These are phyloP conservation scores for Rhombomys opimus DNA, from an alignment of 2,113 vertebrate genomes.

Conservation along the genomic window DNA sequence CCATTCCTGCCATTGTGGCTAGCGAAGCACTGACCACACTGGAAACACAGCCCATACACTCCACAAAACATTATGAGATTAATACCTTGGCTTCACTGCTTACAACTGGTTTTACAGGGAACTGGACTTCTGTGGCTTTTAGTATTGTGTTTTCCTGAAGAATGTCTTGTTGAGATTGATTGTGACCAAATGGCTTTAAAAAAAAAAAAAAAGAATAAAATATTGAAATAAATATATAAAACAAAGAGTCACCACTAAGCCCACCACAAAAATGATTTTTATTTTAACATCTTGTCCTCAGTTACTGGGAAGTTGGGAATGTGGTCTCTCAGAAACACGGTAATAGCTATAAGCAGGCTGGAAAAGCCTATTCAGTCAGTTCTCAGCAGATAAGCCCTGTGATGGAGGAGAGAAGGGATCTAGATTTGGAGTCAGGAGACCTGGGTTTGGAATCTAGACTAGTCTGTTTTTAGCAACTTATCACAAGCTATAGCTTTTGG, in stretches of 20 bases:
- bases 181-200: slow-evolving; percentile 98
- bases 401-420: background rate
- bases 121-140: slow-evolving; percentile 99
- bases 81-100: slow-evolving; percentile 99
- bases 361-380: background rate
- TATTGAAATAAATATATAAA: slow-evolving; percentile 70
- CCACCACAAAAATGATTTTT: background rate
- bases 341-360: background rate
- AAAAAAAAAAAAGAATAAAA: slow-evolving; percentile 75
- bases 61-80: slow-evolving; percentile 45
- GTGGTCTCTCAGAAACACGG: background rate
- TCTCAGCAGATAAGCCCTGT: background rate
- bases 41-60: slow-evolving; percentile 38
- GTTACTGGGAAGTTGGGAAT: background rate
- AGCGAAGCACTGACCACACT: slow-evolving; percentile 21
- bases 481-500: too few species aligned
- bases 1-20: background rate
- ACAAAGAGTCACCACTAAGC: slow-evolving; percentile 48
- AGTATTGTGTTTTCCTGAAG: slow-evolving; percentile 99
- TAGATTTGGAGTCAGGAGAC: background rate
- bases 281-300: slow-evolving; percentile 26
- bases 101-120: slow-evolving; percentile 98
- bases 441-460: background rate
- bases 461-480: background rate
- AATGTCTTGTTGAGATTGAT: slow-evolving; percentile 99